Percentiles rank a stretch among this genome's conserved stretches.
These are phyloP conservation scores for Gallinago solitaria DNA, from an alignment of 2,797 vertebrate genomes.

Conservation along the genomic window DNA sequence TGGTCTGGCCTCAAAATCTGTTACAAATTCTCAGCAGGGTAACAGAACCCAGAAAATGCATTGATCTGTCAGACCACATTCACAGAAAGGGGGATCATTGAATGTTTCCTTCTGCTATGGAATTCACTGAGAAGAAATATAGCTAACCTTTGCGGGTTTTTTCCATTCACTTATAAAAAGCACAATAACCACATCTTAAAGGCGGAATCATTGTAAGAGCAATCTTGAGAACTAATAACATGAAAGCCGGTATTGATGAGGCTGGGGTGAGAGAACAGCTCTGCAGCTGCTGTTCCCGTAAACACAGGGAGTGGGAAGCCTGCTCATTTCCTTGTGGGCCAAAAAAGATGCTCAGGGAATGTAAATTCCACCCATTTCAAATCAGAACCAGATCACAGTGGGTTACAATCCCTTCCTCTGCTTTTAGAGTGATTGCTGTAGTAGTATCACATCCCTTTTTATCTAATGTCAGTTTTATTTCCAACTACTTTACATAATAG, in stretches of 20 bases:
- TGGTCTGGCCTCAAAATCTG: not conserved
- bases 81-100: not conserved
- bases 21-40: not conserved
- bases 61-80: constrained; percentile 6
- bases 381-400: not conserved
- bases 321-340: not conserved
- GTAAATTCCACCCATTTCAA: not conserved
- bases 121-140: not conserved
- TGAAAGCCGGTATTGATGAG: constrained; percentile 11
- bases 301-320: not conserved
- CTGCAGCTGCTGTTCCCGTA: not conserved
- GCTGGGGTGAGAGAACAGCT: not conserved
- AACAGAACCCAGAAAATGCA: not conserved
- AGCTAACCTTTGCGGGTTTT: not conserved
- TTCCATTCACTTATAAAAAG: not conserved
- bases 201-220: not conserved
- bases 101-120: constrained; percentile 17
- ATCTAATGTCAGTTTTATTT: not conserved
- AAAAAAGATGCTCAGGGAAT: not conserved
- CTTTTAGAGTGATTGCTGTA: not conserved
- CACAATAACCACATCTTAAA: constrained; percentile 25
- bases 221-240: not conserved
- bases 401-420: not conserved
- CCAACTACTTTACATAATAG: not conserved
- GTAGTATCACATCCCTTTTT: not conserved